A percentile compares a stretch with the other conserved stretches of the same genome.
Evolutionary conservation across 2,888 invertebrate genomes (phyloP).

Genomic region (Escarpia spicata): DNA sequence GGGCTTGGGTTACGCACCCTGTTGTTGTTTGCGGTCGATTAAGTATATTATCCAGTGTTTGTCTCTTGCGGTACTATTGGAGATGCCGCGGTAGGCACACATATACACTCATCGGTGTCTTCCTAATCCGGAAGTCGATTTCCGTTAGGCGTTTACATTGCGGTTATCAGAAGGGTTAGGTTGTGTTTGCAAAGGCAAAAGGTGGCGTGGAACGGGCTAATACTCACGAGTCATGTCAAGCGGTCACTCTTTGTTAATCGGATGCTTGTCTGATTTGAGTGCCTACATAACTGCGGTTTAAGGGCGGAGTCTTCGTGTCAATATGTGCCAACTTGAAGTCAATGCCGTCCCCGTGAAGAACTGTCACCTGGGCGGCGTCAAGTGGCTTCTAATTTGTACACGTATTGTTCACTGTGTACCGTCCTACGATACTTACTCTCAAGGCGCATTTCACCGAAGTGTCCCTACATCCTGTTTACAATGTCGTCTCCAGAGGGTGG

Average conservation of each 20-base stretch:
- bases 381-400: not conserved
- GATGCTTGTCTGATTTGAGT: not conserved
- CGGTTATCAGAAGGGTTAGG: not conserved
- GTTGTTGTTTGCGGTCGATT: not conserved
- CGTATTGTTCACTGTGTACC: not conserved
- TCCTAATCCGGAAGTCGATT: not conserved
- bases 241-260: slow-evolving; percentile 10
- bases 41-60: not conserved
- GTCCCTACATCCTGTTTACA: not conserved
- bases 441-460: not conserved
- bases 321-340: not conserved
- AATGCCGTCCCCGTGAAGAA: not conserved
- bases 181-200: not conserved
- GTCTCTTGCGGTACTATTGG: not conserved
- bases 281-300: not conserved
- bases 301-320: not conserved
- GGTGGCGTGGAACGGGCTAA: not conserved
- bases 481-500: not conserved
- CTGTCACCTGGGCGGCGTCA: not conserved
- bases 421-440: not conserved
- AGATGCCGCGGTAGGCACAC: not conserved
- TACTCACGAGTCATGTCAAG: not conserved
- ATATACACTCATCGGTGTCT: not conserved
- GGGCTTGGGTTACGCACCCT: not conserved
- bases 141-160: not conserved